Conservation (phyloP, 2,113 vertebrate genomes). For the Sinocyclocheilus rhinocerous region DNA sequence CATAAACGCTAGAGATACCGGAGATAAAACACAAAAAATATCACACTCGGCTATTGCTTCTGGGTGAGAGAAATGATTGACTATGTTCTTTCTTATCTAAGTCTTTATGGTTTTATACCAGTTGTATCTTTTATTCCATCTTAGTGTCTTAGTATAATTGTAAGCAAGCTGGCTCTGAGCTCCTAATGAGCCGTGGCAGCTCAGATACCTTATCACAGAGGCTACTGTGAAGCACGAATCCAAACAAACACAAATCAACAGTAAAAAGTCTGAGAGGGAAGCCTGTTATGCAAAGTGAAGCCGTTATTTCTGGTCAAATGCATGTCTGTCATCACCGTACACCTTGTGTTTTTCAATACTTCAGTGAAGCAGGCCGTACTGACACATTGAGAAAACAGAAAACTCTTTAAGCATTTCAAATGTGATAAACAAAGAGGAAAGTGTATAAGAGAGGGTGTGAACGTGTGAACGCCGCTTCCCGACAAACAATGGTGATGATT, state of each 20-base stretch:
- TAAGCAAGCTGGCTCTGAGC: slow-evolving; percentile 17
- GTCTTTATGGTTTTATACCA: slow-evolving; percentile 65
- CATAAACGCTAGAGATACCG: slow-evolving; percentile 69
- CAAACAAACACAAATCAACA: slow-evolving; percentile 59
- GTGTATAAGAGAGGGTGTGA: not conserved
- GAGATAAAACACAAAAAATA: slow-evolving; percentile 60
- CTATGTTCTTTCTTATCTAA: slow-evolving; percentile 69
- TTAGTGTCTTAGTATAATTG: slow-evolving; percentile 45
- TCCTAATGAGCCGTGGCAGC: slow-evolving; percentile 70
- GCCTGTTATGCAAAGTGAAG: not conserved
- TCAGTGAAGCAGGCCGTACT: not conserved
- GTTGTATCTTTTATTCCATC: slow-evolving; percentile 49
- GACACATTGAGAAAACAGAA: not conserved
- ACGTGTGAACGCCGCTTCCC: not conserved
- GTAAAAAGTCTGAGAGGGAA: slow-evolving; percentile 25
- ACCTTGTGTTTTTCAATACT: not conserved
- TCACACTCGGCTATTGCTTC: slow-evolving; percentile 60
- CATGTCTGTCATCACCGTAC: not conserved
- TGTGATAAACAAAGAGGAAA: not conserved
- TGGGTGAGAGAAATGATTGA: slow-evolving; percentile 72
- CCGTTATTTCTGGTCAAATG: not conserved
- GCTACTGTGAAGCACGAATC: slow-evolving; percentile 70
- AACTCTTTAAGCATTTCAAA: not conserved
- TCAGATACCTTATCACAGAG: slow-evolving; percentile 70
- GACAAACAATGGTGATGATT: not conserved